phyloP scores from a whole-genome alignment of 2,113 vertebrate genomes.

The Xiphophorus maculatus region DNA sequence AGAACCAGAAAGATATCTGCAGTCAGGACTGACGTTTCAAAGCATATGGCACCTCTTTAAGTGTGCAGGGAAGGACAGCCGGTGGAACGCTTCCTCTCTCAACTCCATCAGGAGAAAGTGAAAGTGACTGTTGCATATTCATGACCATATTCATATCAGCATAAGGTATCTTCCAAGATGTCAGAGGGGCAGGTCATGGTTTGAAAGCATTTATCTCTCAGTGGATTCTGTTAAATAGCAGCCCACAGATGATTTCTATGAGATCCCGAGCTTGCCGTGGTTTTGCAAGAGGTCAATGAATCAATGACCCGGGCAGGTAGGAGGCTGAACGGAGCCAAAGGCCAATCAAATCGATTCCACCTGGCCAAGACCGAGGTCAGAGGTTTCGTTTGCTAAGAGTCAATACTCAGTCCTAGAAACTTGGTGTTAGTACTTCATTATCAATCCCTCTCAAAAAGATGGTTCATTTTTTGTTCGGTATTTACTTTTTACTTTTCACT shows the following conservation, averaged over 20 bases:
- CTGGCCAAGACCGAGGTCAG: constrained; percentile 41
- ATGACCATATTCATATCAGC: constrained; percentile 70
- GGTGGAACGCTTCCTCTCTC: constrained; percentile 48
- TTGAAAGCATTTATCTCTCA: constrained; percentile 61
- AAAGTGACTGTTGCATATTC: constrained; percentile 74
- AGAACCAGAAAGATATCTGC: constrained; percentile 3
- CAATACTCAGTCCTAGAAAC: constrained; percentile 6
- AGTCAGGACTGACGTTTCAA: constrained; percentile 56
- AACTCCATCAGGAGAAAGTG: constrained; percentile 62
- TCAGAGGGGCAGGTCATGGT: constrained; percentile 63
- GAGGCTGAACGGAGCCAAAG: constrained; percentile 54
- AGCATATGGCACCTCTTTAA: constrained; percentile 71
- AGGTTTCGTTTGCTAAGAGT: constrained; percentile 21
- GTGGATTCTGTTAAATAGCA: constrained; percentile 38
- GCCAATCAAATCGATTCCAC: constrained; percentile 63
- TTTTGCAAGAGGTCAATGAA: constrained; percentile 66
- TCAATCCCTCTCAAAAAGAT: constrained; percentile 8
- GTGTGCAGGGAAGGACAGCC: constrained; percentile 61
- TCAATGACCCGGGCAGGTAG: constrained; percentile 54
- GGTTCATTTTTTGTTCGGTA: constrained; percentile 18
- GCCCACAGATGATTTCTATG: constrained; percentile 30
- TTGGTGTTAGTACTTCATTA: constrained; percentile 25
- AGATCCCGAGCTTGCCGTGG: constrained; percentile 32
- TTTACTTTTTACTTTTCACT: constrained; percentile 24
- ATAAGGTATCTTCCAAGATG: constrained; percentile 68